A percentile compares a stretch with the other conserved stretches of the same genome.
Conservation (phyloP, 1,140 invertebrate species). For the Trichoplusia ni region DNA sequence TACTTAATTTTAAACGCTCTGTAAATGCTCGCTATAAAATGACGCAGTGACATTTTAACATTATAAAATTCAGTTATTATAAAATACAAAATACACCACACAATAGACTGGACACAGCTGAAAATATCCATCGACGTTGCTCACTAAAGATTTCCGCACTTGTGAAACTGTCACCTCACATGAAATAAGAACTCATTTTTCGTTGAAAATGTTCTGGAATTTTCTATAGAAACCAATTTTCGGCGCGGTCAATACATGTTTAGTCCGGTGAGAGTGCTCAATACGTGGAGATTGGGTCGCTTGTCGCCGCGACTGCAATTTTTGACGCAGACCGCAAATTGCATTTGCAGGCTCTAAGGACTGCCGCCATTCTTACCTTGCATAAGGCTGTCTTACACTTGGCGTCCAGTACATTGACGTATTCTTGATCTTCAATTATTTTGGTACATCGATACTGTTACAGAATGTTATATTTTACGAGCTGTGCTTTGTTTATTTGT, state of each 20-base stretch:
- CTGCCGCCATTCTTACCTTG: constrained; percentile 37
- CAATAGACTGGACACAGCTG: not conserved
- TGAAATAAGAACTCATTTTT: constrained; percentile 26
- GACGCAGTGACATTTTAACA: too few relatives aligned
- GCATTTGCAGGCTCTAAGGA: constrained; percentile 51
- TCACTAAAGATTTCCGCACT: too few relatives aligned
- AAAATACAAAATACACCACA: too few relatives aligned
- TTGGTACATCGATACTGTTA: too few relatives aligned
- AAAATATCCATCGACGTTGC: not conserved
- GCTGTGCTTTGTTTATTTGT: too few relatives aligned
- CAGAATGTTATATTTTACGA: too few relatives aligned
- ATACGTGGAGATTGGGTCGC: constrained; percentile 48
- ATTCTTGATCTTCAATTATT: too few relatives aligned
- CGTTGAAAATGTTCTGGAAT: constrained; percentile 25
- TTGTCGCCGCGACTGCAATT: constrained; percentile 48
- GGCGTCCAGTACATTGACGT: too few relatives aligned
- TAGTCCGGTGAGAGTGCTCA: constrained; percentile 36
- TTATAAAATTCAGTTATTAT: too few relatives aligned
- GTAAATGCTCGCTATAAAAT: too few relatives aligned
- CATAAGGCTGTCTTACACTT: constrained; percentile 22
- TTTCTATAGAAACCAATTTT: constrained; percentile 38
- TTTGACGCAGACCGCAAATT: constrained; percentile 56
- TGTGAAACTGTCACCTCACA: constrained; percentile 3
- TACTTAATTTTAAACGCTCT: too few relatives aligned
- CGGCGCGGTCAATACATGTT: constrained; percentile 31